A percentile compares a stretch with the other conserved stretches of the same genome.
Evolutionary conservation across 2,888 invertebrate genomes (phyloP).

Genomic region (Chydorus sphaericus): DNA sequence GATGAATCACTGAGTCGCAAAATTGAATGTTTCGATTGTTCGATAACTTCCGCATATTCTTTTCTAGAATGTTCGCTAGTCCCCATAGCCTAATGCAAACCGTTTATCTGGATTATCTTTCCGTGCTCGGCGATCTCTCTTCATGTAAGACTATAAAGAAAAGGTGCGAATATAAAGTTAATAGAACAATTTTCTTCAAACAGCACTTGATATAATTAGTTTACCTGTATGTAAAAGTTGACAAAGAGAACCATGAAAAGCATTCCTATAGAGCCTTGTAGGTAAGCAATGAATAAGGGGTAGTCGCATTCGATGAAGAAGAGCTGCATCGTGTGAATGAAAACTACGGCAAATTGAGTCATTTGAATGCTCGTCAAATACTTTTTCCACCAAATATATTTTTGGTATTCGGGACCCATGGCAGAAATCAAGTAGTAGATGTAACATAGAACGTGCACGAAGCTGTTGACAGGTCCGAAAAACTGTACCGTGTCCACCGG

Average conservation of each 20-base stretch:
- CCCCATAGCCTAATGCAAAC: too few species aligned
- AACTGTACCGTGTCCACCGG: slow-evolving; percentile 77
- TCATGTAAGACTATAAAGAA: too few species aligned
- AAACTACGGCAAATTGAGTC: slow-evolving; percentile 69
- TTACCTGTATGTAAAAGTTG: slow-evolving; percentile 68
- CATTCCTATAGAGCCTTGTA: slow-evolving; percentile 32
- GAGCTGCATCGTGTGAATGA: slow-evolving; percentile 67
- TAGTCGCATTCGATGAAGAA: slow-evolving; percentile 68
- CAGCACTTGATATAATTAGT: too few species aligned
- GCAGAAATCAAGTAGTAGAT: slow-evolving; percentile 73
- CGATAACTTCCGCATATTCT: too few species aligned
- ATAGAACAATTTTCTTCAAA: too few species aligned
- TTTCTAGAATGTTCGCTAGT: too few species aligned
- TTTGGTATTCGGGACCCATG: slow-evolving; percentile 69
- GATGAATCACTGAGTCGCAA: too few species aligned
- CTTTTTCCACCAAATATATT: slow-evolving; percentile 82
- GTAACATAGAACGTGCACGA: slow-evolving; percentile 77
- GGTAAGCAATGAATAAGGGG: slow-evolving; percentile 57
- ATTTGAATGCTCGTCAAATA: slow-evolving; percentile 69
- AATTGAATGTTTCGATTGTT: too few species aligned
- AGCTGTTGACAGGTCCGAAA: slow-evolving; percentile 71
- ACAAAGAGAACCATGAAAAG: slow-evolving; percentile 80
- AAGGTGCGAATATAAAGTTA: too few species aligned
- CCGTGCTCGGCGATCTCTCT: too few species aligned
- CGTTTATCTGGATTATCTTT: too few species aligned